Base-by-base conservation (phyloP, 2,888 invertebrate genomes). In the Hirudinaria manillensis region DNA sequence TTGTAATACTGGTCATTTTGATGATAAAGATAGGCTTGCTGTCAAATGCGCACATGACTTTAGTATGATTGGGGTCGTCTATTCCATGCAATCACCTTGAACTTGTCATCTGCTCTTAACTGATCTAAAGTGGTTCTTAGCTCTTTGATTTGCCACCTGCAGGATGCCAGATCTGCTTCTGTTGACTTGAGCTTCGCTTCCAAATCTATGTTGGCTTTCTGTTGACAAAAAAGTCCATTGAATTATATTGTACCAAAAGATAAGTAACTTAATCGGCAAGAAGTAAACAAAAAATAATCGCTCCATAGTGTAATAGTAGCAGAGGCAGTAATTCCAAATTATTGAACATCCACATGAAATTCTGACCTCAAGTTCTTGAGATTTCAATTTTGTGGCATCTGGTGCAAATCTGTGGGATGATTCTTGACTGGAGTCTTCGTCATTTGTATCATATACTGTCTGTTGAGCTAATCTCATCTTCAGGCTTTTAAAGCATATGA, bases 81-180 rank as follows among this genome's bases (percentile, higher is more conserved):
- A 7, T 45, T 45, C 45, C 3, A 45, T 45, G 10, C 3, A 16
- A 6, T 24, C 6, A 61, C 29, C 61, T 61, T 24, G 61, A 61
- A 61, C n/a, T 61, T 61, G 24, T 61, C 61, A 27, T 61, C 29
- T 61, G 13, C 24, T 61, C 61, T 61, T n/a, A 61, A 29, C 61
- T 61, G 61, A 16, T 61, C 61, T 10, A 61, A 29, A 10, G 61
- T 61, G 61, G 61, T 68, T 34, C 68, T 68, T 13, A 68, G 36
- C 32, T 68, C 68, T n/a, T 36, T 29, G 36, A 68, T 68, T 32
- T 68, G 68, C 68, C 68, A 34, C 16, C 36, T 68, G 68, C 34
- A 32, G 7, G 68, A 32, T n/a, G 68, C 68, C 32, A 68, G 36
- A n/a, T 68, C 68, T 32, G 68, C 68, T 68, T 68, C 68, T 34